Evolutionary conservation across 2,113 vertebrate genomes (phyloP).

Genomic region (Lamprologus callipterus): DNA sequence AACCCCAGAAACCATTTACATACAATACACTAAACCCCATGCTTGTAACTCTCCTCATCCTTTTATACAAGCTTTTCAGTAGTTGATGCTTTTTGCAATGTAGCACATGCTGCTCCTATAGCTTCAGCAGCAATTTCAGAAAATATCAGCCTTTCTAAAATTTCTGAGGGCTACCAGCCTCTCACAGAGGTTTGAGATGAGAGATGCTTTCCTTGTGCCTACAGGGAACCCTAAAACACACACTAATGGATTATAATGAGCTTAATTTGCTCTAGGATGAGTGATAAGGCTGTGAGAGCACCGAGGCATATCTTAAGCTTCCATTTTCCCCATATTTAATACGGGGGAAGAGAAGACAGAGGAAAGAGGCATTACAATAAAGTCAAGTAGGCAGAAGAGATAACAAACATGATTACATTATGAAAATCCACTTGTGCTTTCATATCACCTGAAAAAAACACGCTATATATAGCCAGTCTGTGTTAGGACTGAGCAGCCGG

Average conservation of each 20-base stretch:
- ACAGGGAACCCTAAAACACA: conserved; percentile 40
- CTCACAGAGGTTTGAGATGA: conserved; percentile 34
- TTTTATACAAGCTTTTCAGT: not conserved
- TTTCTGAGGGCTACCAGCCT: conserved; percentile 17
- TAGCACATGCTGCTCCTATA: not conserved
- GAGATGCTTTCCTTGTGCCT: conserved; percentile 15
- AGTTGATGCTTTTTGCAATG: not conserved
- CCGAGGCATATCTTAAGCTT: conserved; percentile 33
- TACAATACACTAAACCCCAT: not conserved
- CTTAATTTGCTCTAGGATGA: conserved; percentile 53
- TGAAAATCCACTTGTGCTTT: not conserved
- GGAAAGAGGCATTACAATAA: not conserved
- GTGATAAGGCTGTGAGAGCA: conserved; percentile 42
- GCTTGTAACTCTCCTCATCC: not conserved
- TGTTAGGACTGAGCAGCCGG: not conserved
- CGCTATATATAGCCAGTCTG: not conserved
- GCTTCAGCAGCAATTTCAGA: not conserved
- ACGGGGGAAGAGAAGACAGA: not conserved
- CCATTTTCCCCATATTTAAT: conserved; percentile 39
- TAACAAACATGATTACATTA: not conserved
- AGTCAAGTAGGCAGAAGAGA: not conserved
- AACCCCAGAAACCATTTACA: not conserved
- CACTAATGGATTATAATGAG: conserved; percentile 61
- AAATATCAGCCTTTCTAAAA: conserved; percentile 15
- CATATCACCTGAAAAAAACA: not conserved